Percentiles rank a stretch among this genome's conserved stretches.
Evolutionary conservation across 2,797 vertebrate genomes (phyloP).

Genomic region (Crocidura indochinensis): DNA sequence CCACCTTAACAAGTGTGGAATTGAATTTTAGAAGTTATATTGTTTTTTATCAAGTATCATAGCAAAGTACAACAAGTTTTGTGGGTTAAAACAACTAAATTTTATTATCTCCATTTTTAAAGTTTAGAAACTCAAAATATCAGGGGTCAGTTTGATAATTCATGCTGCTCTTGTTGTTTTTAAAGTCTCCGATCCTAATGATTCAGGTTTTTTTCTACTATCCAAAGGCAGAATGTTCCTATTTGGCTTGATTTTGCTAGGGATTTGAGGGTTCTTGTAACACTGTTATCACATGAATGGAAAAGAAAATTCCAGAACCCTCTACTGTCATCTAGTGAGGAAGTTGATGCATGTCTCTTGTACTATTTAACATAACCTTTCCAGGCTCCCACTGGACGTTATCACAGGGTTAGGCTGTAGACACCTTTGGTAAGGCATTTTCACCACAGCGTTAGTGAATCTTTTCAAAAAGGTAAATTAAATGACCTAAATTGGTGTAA

Average conservation of each 20-base stretch:
- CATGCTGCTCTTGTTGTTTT: not conserved
- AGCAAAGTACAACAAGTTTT: not conserved
- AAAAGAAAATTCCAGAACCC: not conserved
- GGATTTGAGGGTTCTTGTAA: not conserved
- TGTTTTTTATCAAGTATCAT: not conserved
- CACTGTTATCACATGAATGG: not conserved
- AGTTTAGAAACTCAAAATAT: not conserved
- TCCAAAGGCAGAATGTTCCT: not conserved
- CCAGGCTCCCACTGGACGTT: not conserved
- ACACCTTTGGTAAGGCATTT: constrained; percentile 28
- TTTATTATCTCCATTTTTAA: not conserved
- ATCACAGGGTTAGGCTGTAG: not conserved
- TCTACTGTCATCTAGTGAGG: not conserved
- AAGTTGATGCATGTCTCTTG: not conserved
- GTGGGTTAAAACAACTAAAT: not conserved
- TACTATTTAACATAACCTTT: constrained; percentile 2
- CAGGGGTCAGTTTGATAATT: too few relatives aligned
- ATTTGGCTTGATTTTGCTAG: not conserved
- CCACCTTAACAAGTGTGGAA: not conserved
- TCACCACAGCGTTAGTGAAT: not conserved
- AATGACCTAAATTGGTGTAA: constrained; percentile 70
- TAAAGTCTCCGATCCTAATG: not conserved
- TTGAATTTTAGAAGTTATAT: not conserved
- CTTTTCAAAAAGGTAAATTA: constrained; percentile 58
- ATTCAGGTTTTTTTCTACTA: not conserved